Evolutionary conservation across 2,797 vertebrate species (phyloP).

Genomic region (Helicolenus hilgendorfi): DNA sequence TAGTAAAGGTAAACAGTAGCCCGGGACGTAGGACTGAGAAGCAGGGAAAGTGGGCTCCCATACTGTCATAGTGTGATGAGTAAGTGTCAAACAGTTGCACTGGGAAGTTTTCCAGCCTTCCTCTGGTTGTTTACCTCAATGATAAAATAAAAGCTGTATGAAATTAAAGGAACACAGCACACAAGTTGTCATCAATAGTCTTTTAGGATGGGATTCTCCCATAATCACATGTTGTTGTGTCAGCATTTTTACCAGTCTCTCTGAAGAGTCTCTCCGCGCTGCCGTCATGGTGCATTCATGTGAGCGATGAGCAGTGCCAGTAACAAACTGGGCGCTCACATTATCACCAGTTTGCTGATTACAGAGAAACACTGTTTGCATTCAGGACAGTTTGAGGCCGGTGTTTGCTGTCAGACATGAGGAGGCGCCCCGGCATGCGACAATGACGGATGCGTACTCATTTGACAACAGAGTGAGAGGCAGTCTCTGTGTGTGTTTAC

Average conservation of each 20-base stretch:
- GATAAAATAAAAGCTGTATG: neutral
- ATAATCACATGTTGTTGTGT: conserved; percentile 25
- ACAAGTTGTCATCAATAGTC: neutral
- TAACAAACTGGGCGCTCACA: conserved; percentile 25
- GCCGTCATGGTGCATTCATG: conserved; percentile 50
- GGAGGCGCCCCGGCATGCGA: conserved; percentile 35
- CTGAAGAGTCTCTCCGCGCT: conserved; percentile 10
- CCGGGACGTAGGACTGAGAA: neutral
- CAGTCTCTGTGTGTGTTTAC: conserved; percentile 3
- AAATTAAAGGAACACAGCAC: neutral
- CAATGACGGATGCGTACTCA: conserved; percentile 44
- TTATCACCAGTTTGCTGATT: conserved; percentile 65
- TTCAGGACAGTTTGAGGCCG: conserved; percentile 50
- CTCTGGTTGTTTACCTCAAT: conserved; percentile 9
- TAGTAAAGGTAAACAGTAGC: neutral
- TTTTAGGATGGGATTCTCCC: conserved; percentile 4
- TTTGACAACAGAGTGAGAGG: conserved; percentile 64
- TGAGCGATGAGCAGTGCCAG: conserved; percentile 8
- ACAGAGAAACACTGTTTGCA: conserved; percentile 63
- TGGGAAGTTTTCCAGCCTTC: neutral
- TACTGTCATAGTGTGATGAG: neutral
- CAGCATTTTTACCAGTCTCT: conserved; percentile 9
- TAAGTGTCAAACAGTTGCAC: neutral
- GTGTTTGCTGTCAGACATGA: conserved; percentile 50
- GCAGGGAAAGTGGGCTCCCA: neutral